These are phyloP conservation scores for Dolichoris vasculosae DNA, from an alignment of 1,140 invertebrate genomes.

Conservation along the genomic window DNA sequence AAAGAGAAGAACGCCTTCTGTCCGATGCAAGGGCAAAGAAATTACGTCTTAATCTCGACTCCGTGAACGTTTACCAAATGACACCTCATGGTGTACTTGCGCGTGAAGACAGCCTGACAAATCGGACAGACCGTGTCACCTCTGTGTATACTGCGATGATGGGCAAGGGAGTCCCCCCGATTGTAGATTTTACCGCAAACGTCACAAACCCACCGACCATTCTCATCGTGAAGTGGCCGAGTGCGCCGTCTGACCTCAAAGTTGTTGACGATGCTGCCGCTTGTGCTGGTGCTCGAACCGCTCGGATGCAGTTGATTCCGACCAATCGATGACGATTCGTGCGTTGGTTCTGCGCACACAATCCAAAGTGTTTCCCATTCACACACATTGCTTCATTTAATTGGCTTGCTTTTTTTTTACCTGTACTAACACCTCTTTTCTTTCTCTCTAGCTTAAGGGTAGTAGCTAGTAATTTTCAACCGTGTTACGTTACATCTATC, in stretches of 20 bases:
- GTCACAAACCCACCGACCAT: conserved; percentile 73
- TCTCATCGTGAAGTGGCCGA: conserved; percentile 67
- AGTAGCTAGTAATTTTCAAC: conserved; percentile 29
- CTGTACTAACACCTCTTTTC: conserved; percentile 27
- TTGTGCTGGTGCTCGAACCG: conserved; percentile 25
- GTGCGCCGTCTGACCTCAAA: conserved; percentile 63
- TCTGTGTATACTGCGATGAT: conserved; percentile 76
- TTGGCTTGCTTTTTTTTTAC: conserved; percentile 55
- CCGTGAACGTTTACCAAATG: conserved; percentile 73
- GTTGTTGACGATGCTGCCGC: conserved; percentile 34
- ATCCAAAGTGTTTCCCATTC: conserved; percentile 72
- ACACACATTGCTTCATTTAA: conserved; percentile 60
- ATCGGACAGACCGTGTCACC: conserved; percentile 75
- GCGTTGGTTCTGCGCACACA: conserved; percentile 72
- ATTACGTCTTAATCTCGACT: conserved; percentile 50
- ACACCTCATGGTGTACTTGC: conserved; percentile 74
- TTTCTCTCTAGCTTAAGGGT: conserved; percentile 11
- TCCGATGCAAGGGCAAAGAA: not conserved
- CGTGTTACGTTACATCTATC: not conserved
- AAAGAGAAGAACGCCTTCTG: not conserved
- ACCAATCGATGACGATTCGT: conserved; percentile 57
- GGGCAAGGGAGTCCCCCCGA: conserved; percentile 73
- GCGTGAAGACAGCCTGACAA: conserved; percentile 74
- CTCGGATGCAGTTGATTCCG: not conserved
- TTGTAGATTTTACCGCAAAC: conserved; percentile 74